A percentile compares a stretch with the other conserved stretches of the same genome.
These are phyloP conservation scores for Standfussiana lucernea DNA, from an alignment of 2,888 invertebrate genomes.

Conservation along the genomic window DNA sequence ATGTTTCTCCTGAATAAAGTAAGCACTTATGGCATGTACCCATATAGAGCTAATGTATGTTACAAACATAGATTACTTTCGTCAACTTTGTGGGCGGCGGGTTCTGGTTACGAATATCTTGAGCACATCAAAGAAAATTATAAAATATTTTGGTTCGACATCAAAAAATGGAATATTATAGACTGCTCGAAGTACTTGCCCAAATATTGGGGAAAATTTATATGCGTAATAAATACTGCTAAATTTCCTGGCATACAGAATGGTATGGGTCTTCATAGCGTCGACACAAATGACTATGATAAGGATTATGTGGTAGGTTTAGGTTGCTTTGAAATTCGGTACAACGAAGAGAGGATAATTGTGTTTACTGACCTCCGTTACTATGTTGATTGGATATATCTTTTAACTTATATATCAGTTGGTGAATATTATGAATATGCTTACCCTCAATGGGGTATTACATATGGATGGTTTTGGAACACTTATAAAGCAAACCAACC, in stretches of 20 bases:
- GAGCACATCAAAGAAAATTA: constrained; percentile 77
- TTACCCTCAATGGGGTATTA: constrained; percentile 76
- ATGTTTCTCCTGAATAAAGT: constrained; percentile 50
- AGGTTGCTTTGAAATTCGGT: constrained; percentile 81
- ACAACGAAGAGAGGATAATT: constrained; percentile 77
- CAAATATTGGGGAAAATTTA: constrained; percentile 83
- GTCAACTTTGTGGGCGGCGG: constrained; percentile 62
- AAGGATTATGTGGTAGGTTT: constrained; percentile 61
- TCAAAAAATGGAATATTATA: constrained; percentile 39
- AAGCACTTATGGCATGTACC: constrained; percentile 63
- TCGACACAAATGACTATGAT: accelerated
- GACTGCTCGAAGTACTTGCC: constrained; percentile 79
- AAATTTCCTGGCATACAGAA: constrained; percentile 73
- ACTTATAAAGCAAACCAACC: constrained; percentile 33
- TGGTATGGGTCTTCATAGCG: constrained; percentile 72
- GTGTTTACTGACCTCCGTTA: constrained; percentile 81
- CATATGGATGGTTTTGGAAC: background rate
- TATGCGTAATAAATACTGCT: constrained; percentile 73
- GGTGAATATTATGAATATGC: constrained; percentile 82
- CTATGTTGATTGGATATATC: constrained; percentile 70
- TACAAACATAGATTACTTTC: background rate
- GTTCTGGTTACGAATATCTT: constrained; percentile 75
- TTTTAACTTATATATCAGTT: constrained; percentile 56
- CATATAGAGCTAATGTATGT: constrained; percentile 57
- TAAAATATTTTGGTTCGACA: constrained; percentile 68